These are phyloP conservation scores for Python bivittatus DNA, from an alignment of 2,113 vertebrate genomes.

Conservation along the genomic window DNA sequence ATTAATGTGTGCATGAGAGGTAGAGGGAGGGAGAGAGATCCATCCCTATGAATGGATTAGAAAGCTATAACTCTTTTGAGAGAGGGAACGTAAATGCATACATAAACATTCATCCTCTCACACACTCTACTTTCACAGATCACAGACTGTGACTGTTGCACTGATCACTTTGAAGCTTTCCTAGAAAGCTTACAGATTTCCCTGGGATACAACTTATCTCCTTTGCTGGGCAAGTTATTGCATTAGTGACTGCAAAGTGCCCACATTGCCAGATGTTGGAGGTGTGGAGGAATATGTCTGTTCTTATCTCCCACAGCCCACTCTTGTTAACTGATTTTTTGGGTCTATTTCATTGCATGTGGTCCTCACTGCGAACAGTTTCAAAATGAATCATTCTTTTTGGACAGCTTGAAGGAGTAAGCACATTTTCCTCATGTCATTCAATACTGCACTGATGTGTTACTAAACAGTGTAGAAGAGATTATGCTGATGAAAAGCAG, in stretches of 20 bases:
- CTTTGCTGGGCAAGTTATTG: accelerated
- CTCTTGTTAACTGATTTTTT: conserved; percentile 48
- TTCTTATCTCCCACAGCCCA: conserved; percentile 41
- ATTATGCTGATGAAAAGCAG: conserved; percentile 51
- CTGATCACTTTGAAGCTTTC: conserved; percentile 19
- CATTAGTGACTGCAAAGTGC: background rate
- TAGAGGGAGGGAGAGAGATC: background rate
- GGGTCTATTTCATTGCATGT: conserved; percentile 42
- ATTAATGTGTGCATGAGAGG: no score
- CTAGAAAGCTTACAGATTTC: conserved; percentile 26
- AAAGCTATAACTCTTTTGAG: background rate
- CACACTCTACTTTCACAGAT: background rate
- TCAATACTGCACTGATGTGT: conserved; percentile 43
- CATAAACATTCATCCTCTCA: background rate
- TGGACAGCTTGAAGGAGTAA: accelerated
- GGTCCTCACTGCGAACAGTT: conserved; percentile 43
- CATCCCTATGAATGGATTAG: background rate
- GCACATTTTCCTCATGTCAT: conserved; percentile 7
- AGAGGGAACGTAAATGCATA: background rate
- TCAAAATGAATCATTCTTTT: conserved; percentile 55
- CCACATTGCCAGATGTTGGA: background rate
- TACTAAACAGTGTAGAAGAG: conserved; percentile 31
- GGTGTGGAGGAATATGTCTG: background rate
- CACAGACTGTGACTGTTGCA: conserved; percentile 4
- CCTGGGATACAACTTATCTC: background rate